Evolutionary conservation across 2,888 invertebrate genomes (phyloP).

Genomic region (Allygus modestus): DNA sequence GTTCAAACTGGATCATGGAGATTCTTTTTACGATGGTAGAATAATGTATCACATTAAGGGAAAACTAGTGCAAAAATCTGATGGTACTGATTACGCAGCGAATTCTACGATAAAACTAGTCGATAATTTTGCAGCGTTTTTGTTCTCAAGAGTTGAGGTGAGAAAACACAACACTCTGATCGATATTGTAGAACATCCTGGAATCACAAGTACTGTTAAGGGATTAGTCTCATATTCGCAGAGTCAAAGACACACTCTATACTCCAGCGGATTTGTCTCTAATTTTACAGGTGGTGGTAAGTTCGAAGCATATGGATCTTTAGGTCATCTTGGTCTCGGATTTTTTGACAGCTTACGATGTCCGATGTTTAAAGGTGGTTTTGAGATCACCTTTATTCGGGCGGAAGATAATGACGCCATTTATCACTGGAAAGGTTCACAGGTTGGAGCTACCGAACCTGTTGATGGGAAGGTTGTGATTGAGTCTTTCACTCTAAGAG

Average conservation of each 20-base stretch:
- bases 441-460: background rate
- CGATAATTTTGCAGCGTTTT: slow-evolving; percentile 23
- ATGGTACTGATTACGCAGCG: background rate
- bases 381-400: slow-evolving; percentile 42
- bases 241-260: background rate
- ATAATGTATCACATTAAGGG: slow-evolving; percentile 19
- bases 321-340: slow-evolving; percentile 35
- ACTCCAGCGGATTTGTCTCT: background rate
- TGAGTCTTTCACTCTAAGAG: slow-evolving; percentile 4
- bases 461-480: slow-evolving; percentile 10
- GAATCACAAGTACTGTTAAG: slow-evolving; percentile 44
- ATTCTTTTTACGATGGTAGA: slow-evolving; percentile 37
- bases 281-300: slow-evolving; percentile 30
- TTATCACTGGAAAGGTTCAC: slow-evolving; percentile 21
- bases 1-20: slow-evolving; percentile 52
- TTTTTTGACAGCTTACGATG: slow-evolving; percentile 35
- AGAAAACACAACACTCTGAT: slow-evolving; percentile 23
- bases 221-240: background rate
- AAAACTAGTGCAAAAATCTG: background rate
- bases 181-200: slow-evolving; percentile 30
- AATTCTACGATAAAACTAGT: slow-evolving; percentile 32
- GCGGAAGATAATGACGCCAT: slow-evolving; percentile 43
- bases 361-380: slow-evolving; percentile 49
- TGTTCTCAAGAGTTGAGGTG: slow-evolving; percentile 26
- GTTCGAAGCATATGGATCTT: slow-evolving; percentile 37